Conservation (phyloP, 2,113 vertebrate species). For the Hepsetus odoe region DNA sequence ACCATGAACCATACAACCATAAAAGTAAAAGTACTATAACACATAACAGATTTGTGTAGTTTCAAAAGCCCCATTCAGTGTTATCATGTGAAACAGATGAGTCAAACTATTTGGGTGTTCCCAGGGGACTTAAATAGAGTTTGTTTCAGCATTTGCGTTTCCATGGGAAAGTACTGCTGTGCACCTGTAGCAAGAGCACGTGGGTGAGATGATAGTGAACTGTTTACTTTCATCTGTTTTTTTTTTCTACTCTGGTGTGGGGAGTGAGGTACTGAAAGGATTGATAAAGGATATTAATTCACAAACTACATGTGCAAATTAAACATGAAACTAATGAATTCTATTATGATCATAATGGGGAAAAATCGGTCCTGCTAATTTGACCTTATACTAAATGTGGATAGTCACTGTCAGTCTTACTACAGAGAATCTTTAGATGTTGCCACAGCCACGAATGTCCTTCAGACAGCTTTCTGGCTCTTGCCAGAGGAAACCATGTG, state of each 20-base stretch:
- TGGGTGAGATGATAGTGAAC: neutral
- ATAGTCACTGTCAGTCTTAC: neutral
- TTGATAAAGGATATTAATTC: neutral
- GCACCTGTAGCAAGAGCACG: slow-evolving; percentile 30
- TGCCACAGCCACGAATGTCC: slow-evolving; percentile 8
- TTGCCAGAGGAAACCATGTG: slow-evolving; percentile 35
- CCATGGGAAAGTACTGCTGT: slow-evolving; percentile 37
- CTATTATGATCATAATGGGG: neutral
- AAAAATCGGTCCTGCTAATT: neutral
- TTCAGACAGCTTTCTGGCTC: slow-evolving; percentile 13
- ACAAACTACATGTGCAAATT: neutral
- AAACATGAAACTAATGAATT: neutral
- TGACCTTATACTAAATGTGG: neutral
- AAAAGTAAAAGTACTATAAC: neutral
- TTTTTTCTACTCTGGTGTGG: neutral
- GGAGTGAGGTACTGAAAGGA: neutral
- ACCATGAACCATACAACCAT: neutral
- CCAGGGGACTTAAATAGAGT: slow-evolving; percentile 41
- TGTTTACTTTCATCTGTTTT: slow-evolving; percentile 20
- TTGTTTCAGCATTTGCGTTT: slow-evolving; percentile 19
- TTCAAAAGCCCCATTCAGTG: neutral
- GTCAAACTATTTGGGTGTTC: slow-evolving; percentile 32
- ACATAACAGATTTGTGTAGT: neutral
- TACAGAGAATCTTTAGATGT: neutral
- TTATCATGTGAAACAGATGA: slow-evolving; percentile 3